Evolutionary conservation across 2,888 invertebrate species (phyloP), one percentile per base, ranked within the genome.

Genomic region (Pseudolycoriella hygida): DNA sequence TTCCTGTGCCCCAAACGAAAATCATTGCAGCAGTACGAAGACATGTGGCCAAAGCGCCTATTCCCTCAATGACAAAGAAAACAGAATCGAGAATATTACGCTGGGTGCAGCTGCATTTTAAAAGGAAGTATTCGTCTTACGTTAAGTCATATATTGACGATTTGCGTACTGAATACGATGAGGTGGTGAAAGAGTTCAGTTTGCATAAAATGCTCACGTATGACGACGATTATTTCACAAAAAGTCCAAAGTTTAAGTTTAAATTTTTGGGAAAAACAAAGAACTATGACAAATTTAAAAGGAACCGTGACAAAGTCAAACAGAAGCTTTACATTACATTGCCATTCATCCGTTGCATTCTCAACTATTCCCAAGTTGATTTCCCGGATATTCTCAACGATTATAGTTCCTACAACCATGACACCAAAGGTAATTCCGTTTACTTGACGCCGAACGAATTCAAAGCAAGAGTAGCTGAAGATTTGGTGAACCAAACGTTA

Each of bases 231-330:
- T 48, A 54, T 0, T 69, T 70, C 5, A 62, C 70, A 55, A 48
- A 65, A 52, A 50, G 56, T 42, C 52, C 55, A 32, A 51, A 53
- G 45, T 60, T 62, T 17, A 51, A 51, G 8, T 76, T 77, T 54
- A 76, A 75, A 56, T 71, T 68, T 51, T 67, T 70, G 1, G 83
- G 82, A 1, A 65, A 71, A 49, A 79, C 82, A 0, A 56, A 66
- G n/a, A 67, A 72, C 51, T 77, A 76, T 53, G 55, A 63, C 0
- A 68, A 64, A 49, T 81, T 73, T 66, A 46, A 78, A 10, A 67
- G 61, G 49, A 73, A 67, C 55, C 69, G 74, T 37, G 69, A 70
- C 38, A 68, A 67, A 52, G 55, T 83, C 0, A 61, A 69, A 53
- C 67, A 66, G 31, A 71, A 69, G 38, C 71, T 80, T 32, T 67